Percentiles rank a stretch among this genome's conserved stretches.
Evolutionary conservation across 2,888 invertebrate species (phyloP).

Genomic region (Tricholauxania praeusta): DNA sequence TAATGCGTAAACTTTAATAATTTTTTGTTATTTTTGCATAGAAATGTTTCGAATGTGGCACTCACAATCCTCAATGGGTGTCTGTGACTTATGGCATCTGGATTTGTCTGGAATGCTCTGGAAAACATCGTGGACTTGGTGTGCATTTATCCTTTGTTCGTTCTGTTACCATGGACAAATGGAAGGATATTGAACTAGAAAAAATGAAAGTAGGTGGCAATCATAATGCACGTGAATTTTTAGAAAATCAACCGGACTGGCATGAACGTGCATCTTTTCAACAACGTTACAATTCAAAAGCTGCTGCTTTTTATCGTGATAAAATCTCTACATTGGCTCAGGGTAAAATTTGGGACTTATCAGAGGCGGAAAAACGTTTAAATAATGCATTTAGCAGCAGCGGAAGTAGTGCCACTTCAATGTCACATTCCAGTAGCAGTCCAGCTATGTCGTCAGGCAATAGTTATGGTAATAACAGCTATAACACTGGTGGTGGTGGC

Average conservation of each 20-base stretch:
- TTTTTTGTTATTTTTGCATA: constrained; percentile 63
- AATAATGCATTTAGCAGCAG: constrained; percentile 51
- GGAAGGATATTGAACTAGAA: constrained; percentile 97
- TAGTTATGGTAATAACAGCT: constrained; percentile 49
- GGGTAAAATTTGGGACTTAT: constrained; percentile 79
- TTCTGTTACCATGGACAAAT: constrained; percentile 99
- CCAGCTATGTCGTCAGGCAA: constrained; percentile 49
- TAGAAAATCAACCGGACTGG: constrained; percentile 91
- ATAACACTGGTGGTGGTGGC: constrained; percentile 66
- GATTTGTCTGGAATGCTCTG: constrained; percentile 99
- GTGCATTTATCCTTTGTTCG: constrained; percentile 96
- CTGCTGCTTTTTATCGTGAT: constrained; percentile 95
- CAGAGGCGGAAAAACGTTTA: constrained; percentile 59
- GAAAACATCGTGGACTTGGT: constrained; percentile 96
- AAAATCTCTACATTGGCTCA: constrained; percentile 85
- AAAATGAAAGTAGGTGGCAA: constrained; percentile 99
- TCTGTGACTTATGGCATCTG: constrained; percentile 99
- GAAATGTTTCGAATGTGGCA: constrained; percentile 98
- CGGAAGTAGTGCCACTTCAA: constrained; percentile 37
- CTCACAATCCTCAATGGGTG: constrained; percentile 98
- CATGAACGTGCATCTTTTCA: constrained; percentile 84
- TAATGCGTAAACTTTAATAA: constrained; percentile 32
- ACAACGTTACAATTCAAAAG: constrained; percentile 94
- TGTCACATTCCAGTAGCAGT: constrained; percentile 59
- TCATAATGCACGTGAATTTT: constrained; percentile 86